These are phyloP conservation scores for Tipula confusa DNA, from an alignment of 2,888 invertebrate genomes.

Conservation along the genomic window DNA sequence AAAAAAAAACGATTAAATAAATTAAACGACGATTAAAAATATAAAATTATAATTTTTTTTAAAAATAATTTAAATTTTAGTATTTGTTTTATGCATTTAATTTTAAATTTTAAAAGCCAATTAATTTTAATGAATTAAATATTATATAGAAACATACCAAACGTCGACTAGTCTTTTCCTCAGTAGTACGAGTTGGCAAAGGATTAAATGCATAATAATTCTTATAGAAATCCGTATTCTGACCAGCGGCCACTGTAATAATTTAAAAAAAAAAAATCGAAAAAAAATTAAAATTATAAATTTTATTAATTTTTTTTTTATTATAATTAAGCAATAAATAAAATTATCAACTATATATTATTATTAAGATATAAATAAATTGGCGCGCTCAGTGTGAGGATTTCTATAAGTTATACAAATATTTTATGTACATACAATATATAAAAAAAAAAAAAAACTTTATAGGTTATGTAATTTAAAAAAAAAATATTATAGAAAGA, in stretches of 20 bases:
- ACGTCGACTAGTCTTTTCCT: conserved; percentile 63
- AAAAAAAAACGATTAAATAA: neutral
- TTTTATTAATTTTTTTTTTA: neutral
- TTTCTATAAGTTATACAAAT: conserved; percentile 21
- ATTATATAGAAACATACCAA: conserved; percentile 55
- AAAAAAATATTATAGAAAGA: neutral
- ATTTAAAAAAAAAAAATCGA: conserved; percentile 37
- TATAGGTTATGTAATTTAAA: neutral
- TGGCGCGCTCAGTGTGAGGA: conserved; percentile 29
- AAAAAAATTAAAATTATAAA: conserved; percentile 31
- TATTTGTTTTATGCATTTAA: conserved; percentile 7
- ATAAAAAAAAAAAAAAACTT: neutral
- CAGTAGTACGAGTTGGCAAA: conserved; percentile 54
- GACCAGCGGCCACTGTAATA: conserved; percentile 79
- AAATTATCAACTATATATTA: neutral
- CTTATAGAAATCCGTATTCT: conserved; percentile 81
- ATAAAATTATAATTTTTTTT: neutral
- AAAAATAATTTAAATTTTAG: neutral
- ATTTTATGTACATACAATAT: neutral
- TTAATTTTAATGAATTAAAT: conserved; percentile 12
- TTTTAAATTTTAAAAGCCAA: neutral
- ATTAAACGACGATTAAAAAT: too few relatives aligned
- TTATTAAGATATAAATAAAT: neutral
- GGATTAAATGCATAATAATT: conserved; percentile 69
- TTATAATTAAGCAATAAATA: neutral